Evolutionary conservation across 2,113 vertebrate genomes (phyloP), one percentile per base, ranked within the genome.

Genomic region (Antennarius striatus): DNA sequence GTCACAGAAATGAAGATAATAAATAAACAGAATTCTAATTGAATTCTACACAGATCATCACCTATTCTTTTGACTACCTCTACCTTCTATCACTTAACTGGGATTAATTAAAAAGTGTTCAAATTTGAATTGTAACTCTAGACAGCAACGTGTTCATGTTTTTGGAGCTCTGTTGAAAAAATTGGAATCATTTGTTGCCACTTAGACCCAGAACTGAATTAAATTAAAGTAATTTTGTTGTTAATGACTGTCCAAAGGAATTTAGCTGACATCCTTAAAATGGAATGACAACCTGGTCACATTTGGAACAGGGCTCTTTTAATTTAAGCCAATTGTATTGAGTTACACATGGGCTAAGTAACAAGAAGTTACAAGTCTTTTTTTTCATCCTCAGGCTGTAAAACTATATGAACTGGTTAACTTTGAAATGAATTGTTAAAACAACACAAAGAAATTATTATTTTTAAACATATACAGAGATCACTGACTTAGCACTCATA

Each of bases 1-100:
- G 92, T 92, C 91, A 8, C 36, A 77, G 80, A 82, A 89, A 65
- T 89, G 58, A 88, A 47, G 71, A 67, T 53, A 22, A 1, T 47
- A 42, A 46, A 16, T 6, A 28, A 68, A 2, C n/a, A 6, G 45
- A 36, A 36, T 36, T 36, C 3, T 36, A 36, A 36, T 17, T 50
- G 10, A 10, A 1, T 42, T 45, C 8, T 36, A 22, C 62, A 16
- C 55, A 47, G 17, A 66, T 42, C 13, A 48, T 5, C 7, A 7
- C 32, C 32, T 30, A 3, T 30, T 36, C 8, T 46, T 17, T 5
- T 60, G 13, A 46, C 17, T 46, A 5, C 14, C 46, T 17, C 52
- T 14, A 36, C 5, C 11, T 45, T 43, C 40, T 12, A 6, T 56
- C 3, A 29, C 73, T 43, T 54, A 6, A 30, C 2, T 60, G 3